Base-by-base conservation (phyloP, 2,888 invertebrate genomes). In the Melipona beecheii region DNA sequence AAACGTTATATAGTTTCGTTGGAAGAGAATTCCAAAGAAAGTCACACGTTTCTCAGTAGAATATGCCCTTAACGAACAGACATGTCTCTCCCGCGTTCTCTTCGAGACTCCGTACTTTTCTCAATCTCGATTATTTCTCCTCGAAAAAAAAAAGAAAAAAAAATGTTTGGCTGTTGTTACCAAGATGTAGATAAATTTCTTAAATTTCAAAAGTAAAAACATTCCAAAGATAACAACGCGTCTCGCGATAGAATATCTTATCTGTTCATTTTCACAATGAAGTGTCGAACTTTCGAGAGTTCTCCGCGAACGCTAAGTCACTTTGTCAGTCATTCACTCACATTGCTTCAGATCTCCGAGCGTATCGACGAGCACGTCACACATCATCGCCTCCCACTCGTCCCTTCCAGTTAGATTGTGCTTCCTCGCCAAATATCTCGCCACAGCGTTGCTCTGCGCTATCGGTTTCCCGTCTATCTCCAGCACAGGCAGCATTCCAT, bases 381-480 rank as follows among this genome's bases (percentile, higher is more conserved):
- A 95, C 81, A 95, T 95, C 87, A 96, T 95, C 58, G 95, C 93
- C 89, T 96, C 96, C 95, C 95, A 95, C 86, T 95, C 95, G 90
- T 95, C 95, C 87, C 95, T 95, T n/a, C 96, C 96, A 27, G 94
- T 93, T 78, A 96, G 94, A 13, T 95, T 95, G 89, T 95, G 94
- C 87, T 95, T 94, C 73, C 94, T 94, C 1, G 96, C 96, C 81
- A 96, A 92, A 93, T 95, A 96, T 89, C 96, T 94, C 11, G 95
- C 95, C 78, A 96, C 95, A 15, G 96, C 96, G 87, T 95, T 95
- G 85, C 95, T 95, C 88, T 96, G 96, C 56, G 95, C 95, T 60
- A 95, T 94, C 75, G 93, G 93, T 86, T 95, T 95, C n/a, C 96
- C 96, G 89, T 96, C 95, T 77, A 96, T 95, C 92, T 96, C 96